phyloP scores from a whole-genome alignment of 1,140 invertebrate species.

The Coenobita brevimanus region DNA sequence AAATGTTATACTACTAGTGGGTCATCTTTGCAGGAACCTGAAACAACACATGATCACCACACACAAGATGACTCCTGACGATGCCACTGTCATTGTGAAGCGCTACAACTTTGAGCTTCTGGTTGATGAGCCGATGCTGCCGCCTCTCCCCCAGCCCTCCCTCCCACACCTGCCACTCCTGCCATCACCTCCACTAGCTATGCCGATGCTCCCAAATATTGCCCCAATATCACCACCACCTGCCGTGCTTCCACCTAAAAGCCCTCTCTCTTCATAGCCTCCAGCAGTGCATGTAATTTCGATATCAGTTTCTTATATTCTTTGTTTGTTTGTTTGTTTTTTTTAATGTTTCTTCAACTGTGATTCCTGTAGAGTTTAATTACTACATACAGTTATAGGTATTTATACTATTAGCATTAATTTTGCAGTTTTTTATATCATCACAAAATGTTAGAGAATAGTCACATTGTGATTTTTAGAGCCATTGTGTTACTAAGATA shows the following conservation, averaged over 20 bases:
- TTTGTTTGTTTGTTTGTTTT: too few species aligned
- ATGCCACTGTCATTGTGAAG: slow-evolving; percentile 53
- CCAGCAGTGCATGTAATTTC: not conserved
- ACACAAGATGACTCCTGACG: slow-evolving; percentile 58
- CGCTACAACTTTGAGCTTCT: slow-evolving; percentile 54
- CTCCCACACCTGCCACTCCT: slow-evolving; percentile 20
- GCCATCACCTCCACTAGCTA: slow-evolving; percentile 37
- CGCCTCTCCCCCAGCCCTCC: slow-evolving; percentile 33
- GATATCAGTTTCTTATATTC: not conserved
- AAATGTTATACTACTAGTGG: not conserved
- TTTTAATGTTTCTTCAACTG: too few species aligned
- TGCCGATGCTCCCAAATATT: slow-evolving; percentile 25
- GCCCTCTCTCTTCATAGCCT: slow-evolving; percentile 33
- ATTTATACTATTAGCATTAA: too few species aligned
- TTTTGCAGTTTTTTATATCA: too few species aligned
- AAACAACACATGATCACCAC: slow-evolving; percentile 56
- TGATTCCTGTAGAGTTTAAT: too few species aligned
- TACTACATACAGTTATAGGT: too few species aligned
- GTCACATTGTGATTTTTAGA: too few species aligned
- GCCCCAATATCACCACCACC: slow-evolving; percentile 5
- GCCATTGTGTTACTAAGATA: too few species aligned
- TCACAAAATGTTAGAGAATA: too few species aligned
- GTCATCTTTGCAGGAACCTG: slow-evolving; percentile 41
- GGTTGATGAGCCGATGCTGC: slow-evolving; percentile 46
- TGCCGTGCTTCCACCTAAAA: slow-evolving; percentile 17